These are phyloP conservation scores for Drosophila helvetica DNA, from an alignment of 2,888 invertebrate genomes.

Conservation along the genomic window DNA sequence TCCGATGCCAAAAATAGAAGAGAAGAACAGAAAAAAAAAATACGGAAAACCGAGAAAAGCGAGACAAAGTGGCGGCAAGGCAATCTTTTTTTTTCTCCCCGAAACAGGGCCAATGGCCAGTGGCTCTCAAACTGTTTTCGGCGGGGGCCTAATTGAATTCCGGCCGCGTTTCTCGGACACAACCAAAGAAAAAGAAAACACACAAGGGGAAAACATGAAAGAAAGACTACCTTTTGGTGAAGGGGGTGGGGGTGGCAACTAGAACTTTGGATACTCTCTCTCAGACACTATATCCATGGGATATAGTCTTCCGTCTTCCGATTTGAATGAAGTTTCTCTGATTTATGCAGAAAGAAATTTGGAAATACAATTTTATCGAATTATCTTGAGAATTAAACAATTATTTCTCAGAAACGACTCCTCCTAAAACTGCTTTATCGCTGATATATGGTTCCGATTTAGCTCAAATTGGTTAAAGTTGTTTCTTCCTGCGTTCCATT, in stretches of 20 bases:
- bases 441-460: no score
- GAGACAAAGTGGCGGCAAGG: slow-evolving; percentile 35
- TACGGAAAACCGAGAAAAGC: not conserved
- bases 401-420: no score
- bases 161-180: slow-evolving; percentile 51
- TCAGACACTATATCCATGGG: not conserved
- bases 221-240: not conserved
- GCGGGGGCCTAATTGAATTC: slow-evolving; percentile 64
- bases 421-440: no score
- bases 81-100: not conserved
- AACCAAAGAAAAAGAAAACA: slow-evolving; percentile 42
- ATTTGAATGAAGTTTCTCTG: not conserved
- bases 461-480: no score
- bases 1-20: slow-evolving; percentile 34
- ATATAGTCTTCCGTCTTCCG: slow-evolving; percentile 25
- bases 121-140: slow-evolving; percentile 23
- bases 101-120: slow-evolving; percentile 20
- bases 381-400: no score
- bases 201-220: slow-evolving; percentile 24
- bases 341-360: not conserved
- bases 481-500: no score
- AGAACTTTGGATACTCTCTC: not conserved
- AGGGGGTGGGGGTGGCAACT: no score
- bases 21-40: not conserved
- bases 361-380: no score